Conservation (phyloP, 2,888 invertebrate genomes). For the Ischnura elegans region DNA sequence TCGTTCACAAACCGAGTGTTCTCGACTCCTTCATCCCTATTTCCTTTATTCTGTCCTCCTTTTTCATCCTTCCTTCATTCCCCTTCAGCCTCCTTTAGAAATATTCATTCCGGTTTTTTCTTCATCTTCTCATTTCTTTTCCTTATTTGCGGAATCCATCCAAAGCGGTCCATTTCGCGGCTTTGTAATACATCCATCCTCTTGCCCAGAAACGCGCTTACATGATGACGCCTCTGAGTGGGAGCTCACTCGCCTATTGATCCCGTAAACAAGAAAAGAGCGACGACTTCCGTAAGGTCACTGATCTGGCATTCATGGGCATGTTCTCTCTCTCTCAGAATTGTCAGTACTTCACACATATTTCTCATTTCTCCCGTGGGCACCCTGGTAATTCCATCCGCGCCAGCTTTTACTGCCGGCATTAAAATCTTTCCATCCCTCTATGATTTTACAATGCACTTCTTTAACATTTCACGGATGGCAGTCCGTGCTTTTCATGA, state of each 20-base stretch:
- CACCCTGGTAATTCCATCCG: too few species aligned
- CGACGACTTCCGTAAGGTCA: neutral
- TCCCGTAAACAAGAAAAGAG: neutral
- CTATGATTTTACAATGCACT: too few species aligned
- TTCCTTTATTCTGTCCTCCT: neutral
- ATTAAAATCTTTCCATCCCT: too few species aligned
- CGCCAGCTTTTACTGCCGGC: too few species aligned
- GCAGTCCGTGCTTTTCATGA: too few species aligned
- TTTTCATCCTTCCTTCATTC: neutral
- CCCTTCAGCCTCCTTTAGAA: too few species aligned
- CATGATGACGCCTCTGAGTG: neutral
- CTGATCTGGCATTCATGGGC: neutral
- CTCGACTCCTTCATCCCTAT: neutral
- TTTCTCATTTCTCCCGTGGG: too few species aligned
- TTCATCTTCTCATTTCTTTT: neutral
- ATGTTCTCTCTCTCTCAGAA: neutral
- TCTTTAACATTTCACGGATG: too few species aligned
- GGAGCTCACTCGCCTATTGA: neutral
- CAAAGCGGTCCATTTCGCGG: neutral
- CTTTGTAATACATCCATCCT: too few species aligned
- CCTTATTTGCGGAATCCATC: neutral
- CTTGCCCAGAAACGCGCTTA: neutral
- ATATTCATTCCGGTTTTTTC: neutral
- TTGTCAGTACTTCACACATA: too few species aligned
- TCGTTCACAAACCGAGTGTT: neutral